Conservation (phyloP, 2,113 vertebrate genomes). For the Chionis minor region DNA sequence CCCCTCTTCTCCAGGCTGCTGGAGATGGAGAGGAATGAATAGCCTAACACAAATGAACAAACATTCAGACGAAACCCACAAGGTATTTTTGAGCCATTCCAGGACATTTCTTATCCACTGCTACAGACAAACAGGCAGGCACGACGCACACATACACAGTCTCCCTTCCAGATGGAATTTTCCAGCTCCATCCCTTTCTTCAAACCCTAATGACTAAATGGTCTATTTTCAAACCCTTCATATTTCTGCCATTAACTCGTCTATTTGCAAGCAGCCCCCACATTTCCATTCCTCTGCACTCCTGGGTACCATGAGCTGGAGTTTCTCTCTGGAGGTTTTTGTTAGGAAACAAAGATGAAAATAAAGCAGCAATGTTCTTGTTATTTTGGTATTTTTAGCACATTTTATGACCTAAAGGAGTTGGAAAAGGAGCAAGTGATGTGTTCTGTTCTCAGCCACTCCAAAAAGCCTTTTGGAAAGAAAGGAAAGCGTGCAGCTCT, state of each 20-base stretch:
- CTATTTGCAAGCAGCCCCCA: conserved; percentile 48
- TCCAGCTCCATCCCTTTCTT: conserved; percentile 59
- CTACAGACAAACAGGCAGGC: conserved; percentile 63
- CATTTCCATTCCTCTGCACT: not conserved
- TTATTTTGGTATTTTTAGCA: conserved; percentile 46
- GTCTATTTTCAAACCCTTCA: conserved; percentile 56
- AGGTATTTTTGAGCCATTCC: conserved; percentile 64
- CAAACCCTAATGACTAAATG: conserved; percentile 39
- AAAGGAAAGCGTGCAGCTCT: not conserved
- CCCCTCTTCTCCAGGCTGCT: conserved; percentile 39
- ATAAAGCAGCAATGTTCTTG: conserved; percentile 27
- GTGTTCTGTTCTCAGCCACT: not conserved
- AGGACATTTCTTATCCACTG: conserved; percentile 62
- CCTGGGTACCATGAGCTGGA: conserved; percentile 40
- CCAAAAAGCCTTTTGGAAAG: conserved; percentile 9
- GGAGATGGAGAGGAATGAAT: conserved; percentile 47
- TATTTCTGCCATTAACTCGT: conserved; percentile 51
- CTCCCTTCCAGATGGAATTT: conserved; percentile 65
- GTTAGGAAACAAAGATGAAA: conserved; percentile 61
- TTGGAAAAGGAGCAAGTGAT: conserved; percentile 30
- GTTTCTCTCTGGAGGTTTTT: conserved; percentile 48
- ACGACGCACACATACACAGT: not conserved
- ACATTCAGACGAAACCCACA: conserved; percentile 50
- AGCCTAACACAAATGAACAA: not conserved
- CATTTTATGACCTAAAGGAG: conserved; percentile 26